Conservation (phyloP, 2,113 vertebrate genomes). For the Plecotus auritus region DNA sequence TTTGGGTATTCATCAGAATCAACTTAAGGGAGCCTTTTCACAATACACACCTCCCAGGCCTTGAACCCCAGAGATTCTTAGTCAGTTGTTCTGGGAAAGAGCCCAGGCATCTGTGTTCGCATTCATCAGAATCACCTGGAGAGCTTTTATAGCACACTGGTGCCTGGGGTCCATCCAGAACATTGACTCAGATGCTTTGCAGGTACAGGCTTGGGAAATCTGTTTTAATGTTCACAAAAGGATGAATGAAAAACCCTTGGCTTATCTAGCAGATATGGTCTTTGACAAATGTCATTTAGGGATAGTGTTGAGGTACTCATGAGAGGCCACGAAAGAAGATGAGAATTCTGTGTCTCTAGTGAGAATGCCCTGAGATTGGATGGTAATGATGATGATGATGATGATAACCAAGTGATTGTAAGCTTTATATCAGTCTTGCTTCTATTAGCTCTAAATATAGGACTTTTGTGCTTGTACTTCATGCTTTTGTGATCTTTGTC, state of each 20-base stretch:
- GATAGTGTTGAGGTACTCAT: not conserved
- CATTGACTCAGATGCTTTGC: not conserved
- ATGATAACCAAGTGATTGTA: not conserved
- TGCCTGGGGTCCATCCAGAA: not conserved
- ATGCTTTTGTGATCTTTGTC: not conserved
- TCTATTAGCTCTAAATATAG: not conserved
- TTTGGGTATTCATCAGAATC: not conserved
- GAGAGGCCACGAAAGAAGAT: not conserved
- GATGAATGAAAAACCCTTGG: not conserved
- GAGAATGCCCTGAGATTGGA: not conserved
- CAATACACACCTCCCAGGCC: not conserved
- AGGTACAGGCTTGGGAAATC: not conserved
- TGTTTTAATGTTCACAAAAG: not conserved
- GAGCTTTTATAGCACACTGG: not conserved
- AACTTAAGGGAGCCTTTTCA: not conserved
- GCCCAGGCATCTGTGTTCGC: slow-evolving; percentile 10
- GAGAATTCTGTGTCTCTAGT: not conserved
- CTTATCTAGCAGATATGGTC: not conserved
- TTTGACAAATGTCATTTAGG: not conserved
- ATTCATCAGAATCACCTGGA: not conserved
- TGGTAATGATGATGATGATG: not conserved
- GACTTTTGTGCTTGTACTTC: not conserved
- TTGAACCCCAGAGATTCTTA: not conserved
- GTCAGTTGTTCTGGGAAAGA: not conserved
- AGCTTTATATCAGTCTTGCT: not conserved